Conservation (phyloP, 2,888 invertebrate genomes). For the Leuctra nigra region DNA sequence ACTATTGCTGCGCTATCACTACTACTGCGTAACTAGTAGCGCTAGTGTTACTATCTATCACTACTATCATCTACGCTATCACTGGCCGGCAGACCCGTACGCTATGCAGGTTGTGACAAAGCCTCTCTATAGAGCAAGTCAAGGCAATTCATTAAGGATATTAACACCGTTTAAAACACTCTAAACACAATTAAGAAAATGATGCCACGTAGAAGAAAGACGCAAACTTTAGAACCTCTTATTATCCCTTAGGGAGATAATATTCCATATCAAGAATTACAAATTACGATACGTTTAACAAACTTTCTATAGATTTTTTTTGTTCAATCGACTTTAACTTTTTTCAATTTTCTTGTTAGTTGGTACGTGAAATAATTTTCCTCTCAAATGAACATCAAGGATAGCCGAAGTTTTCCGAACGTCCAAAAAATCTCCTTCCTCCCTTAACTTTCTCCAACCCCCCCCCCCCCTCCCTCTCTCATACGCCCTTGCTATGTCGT, state of each 20-base stretch:
- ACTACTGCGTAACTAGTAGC: no score
- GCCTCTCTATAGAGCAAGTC: no score
- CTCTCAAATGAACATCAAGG: slow-evolving; percentile 7
- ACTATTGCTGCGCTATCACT: no score
- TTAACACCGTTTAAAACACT: not conserved
- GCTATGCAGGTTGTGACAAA: no score
- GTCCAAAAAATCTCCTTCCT: not conserved
- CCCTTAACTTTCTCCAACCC: not conserved
- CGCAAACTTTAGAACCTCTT: not conserved
- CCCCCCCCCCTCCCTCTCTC: not conserved
- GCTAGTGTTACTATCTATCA: no score
- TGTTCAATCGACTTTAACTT: not conserved
- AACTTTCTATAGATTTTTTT: no score
- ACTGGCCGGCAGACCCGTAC: no score
- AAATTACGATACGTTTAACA: no score
- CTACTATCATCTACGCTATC: no score
- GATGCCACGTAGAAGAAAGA: not conserved
- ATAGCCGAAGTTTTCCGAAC: slow-evolving; percentile 6
- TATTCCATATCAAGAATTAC: no score
- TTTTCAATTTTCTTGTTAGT: not conserved
- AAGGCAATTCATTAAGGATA: not conserved
- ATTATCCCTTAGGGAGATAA: no score
- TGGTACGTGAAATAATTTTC: slow-evolving; percentile 1
- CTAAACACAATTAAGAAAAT: not conserved
- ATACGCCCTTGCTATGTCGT: not conserved